Percentiles rank a stretch among this genome's conserved stretches.
phyloP scores from a whole-genome alignment of 2,113 vertebrate genomes.

The Plectropomus leopardus region DNA sequence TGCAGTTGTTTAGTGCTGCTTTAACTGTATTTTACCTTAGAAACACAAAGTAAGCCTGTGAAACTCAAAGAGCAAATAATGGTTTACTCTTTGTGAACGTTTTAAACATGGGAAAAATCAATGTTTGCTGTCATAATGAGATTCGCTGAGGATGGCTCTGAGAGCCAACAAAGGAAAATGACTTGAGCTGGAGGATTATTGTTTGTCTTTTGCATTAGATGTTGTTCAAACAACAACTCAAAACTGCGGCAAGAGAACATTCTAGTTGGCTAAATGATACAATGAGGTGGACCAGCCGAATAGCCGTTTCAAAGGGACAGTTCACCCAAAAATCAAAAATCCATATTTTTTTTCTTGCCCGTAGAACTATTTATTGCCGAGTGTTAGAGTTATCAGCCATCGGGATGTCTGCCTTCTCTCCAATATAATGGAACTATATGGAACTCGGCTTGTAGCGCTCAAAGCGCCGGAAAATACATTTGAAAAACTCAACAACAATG shows the following conservation, averaged over 20 bases:
- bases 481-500: too few relatives aligned
- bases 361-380: too few relatives aligned
- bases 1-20: neutral
- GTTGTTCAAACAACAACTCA: slow-evolving; percentile 23
- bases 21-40: neutral
- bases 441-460: too few relatives aligned
- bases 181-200: neutral
- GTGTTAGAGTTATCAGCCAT: too few relatives aligned
- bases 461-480: too few relatives aligned
- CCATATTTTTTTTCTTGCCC: too few relatives aligned
- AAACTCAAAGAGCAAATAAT: slow-evolving; percentile 37
- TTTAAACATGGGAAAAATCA: slow-evolving; percentile 23
- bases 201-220: slow-evolving; percentile 15
- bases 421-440: too few relatives aligned
- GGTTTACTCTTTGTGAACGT: slow-evolving; percentile 2
- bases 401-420: too few relatives aligned
- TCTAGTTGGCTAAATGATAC: neutral
- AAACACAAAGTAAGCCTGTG: neutral
- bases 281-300: neutral
- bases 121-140: slow-evolving; percentile 55
- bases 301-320: neutral
- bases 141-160: neutral
- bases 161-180: slow-evolving; percentile 4
- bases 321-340: too few relatives aligned
- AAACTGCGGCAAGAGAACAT: neutral